Base-by-base conservation (phyloP, 2,888 invertebrate species). In the Nephrotoma flavescens region DNA sequence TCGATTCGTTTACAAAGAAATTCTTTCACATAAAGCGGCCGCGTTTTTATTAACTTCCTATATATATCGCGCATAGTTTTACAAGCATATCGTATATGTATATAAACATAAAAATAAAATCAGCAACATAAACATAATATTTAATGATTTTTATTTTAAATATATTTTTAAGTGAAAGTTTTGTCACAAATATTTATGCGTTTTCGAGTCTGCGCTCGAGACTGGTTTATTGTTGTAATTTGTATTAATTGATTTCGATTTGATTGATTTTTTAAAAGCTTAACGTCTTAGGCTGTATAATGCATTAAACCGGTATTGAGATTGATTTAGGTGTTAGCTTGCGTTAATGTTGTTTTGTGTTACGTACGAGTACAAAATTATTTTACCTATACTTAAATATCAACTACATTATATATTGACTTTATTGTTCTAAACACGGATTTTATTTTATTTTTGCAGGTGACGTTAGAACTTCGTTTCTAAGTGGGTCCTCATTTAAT, bases 401-500 rank as follows among this genome's bases (percentile, higher is more conserved):
- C 31, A 31, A 31, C 31, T 31, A n/a, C n/a, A n/a, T n/a, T n/a
- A n/a, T n/a, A 31, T 31, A 2, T 31, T 31, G 31, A 31, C 2
- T 31, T 3, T 31, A 31, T 31, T 31, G 2, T 31, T 31, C 31
- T 31, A 31, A 31, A 31, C 31, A 3, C 31, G 31, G 31, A 31
- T 31, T 31, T 31, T 31, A 31, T 31, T 31, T 31, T 31, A 31
- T 31, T 6, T 71, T 71, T 71, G 7, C 71, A 97, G 97, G 97
- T 89, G 93, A 94, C 89, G 93, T 95, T 89, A 95, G 94, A 91
- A 97, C 98, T 47, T 94, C 96, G 41, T 93, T 98, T 89, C 91
- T 96, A 88, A 94, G 97, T 19, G 98, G 97, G 86, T 95, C 97
- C 88, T 94, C 94, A 88, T 95, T 98, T 90, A 97, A 96, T 92